Evolutionary conservation across 2,888 invertebrate species (phyloP).

Genomic region (Caenorhabditis afra): DNA sequence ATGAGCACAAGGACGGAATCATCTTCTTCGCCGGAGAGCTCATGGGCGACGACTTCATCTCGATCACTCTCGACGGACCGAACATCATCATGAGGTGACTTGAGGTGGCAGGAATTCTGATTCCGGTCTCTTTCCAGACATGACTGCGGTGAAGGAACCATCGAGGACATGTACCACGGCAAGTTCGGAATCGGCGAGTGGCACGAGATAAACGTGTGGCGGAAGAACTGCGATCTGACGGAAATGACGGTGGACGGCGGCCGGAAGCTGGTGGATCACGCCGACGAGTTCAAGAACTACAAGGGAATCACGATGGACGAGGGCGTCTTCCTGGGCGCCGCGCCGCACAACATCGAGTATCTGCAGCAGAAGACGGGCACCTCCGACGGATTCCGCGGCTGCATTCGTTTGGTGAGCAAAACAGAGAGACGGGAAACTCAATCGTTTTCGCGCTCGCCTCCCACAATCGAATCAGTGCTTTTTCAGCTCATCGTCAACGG

Average conservation of each 20-base stretch:
- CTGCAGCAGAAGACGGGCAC: slow-evolving; percentile 65
- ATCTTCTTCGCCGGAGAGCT: slow-evolving; percentile 71
- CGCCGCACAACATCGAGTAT: slow-evolving; percentile 66
- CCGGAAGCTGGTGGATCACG: slow-evolving; percentile 49
- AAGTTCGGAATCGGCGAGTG: slow-evolving; percentile 67
- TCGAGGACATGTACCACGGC: slow-evolving; percentile 70
- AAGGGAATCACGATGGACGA: slow-evolving; percentile 72
- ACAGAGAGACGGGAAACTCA: too few relatives aligned
- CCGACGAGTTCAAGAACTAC: slow-evolving; percentile 68
- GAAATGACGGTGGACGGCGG: slow-evolving; percentile 61
- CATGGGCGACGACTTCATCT: slow-evolving; percentile 69
- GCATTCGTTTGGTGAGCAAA: slow-evolving; percentile 54
- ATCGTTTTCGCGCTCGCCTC: slow-evolving; percentile 18
- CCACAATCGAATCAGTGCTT: neutral
- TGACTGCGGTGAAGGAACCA: slow-evolving; percentile 72
- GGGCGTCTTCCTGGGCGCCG: slow-evolving; percentile 70
- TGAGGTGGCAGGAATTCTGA: too few relatives aligned
- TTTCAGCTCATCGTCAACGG: slow-evolving; percentile 65
- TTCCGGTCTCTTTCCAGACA: slow-evolving; percentile 64
- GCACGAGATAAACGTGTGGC: slow-evolving; percentile 66
- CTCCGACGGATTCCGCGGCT: slow-evolving; percentile 63
- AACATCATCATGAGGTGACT: slow-evolving; percentile 67
- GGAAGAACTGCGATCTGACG: slow-evolving; percentile 63
- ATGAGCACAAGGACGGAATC: slow-evolving; percentile 65
- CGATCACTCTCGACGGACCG: slow-evolving; percentile 68